These are phyloP conservation scores for Philhelius pedissequus DNA, from an alignment of 2,888 invertebrate species.

Conservation along the genomic window DNA sequence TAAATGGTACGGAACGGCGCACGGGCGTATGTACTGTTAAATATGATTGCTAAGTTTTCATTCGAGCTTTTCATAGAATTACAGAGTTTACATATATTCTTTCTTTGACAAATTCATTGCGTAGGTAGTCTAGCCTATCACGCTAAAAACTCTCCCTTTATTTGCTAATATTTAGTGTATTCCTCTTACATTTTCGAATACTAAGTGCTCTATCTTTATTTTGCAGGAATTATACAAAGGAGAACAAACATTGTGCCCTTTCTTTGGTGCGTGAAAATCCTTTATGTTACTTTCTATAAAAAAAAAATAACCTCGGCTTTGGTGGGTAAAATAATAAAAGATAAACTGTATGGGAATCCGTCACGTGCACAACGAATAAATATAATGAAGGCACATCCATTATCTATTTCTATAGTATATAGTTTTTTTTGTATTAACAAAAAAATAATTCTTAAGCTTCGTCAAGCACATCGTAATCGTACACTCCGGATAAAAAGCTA, in stretches of 20 bases:
- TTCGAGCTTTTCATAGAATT: no score
- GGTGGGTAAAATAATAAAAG: background rate
- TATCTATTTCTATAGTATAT: background rate
- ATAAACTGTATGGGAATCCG: slow-evolving; percentile 4
- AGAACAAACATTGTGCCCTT: background rate
- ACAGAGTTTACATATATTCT: no score
- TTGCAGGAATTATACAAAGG: background rate
- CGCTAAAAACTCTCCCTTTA: no score
- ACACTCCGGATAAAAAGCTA: slow-evolving; percentile 34
- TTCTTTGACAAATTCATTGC: no score
- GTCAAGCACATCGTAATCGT: background rate
- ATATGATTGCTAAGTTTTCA: no score
- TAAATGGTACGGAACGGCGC: no score
- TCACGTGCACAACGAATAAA: slow-evolving; percentile 11
- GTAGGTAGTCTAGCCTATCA: no score
- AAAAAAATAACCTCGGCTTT: background rate
- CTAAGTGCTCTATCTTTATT: background rate
- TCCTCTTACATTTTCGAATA: background rate
- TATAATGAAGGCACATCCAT: slow-evolving; percentile 9
- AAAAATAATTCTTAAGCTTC: background rate
- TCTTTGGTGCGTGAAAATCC: background rate
- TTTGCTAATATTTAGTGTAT: no score
- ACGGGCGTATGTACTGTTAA: no score
- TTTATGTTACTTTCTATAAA: background rate
- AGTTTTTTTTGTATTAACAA: background rate